Evolutionary conservation across 1,140 invertebrate species (phyloP).

Genomic region (Campoletis sonorensis): DNA sequence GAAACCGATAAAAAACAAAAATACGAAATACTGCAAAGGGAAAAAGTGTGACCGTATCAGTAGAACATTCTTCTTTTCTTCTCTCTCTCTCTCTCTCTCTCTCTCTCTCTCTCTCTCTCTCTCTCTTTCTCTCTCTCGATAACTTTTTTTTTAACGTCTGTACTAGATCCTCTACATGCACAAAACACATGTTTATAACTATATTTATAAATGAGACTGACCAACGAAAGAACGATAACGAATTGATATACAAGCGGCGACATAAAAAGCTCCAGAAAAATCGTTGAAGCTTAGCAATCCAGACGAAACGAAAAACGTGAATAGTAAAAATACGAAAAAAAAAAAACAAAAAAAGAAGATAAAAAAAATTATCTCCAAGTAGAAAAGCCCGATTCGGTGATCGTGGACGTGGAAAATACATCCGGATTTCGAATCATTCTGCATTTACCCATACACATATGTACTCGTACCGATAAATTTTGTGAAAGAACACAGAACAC

Average conservation of each 20-base stretch:
- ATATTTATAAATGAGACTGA: not conserved
- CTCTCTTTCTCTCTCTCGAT: not conserved
- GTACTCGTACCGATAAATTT: not conserved
- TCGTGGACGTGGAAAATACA: not conserved
- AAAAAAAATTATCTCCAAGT: constrained; percentile 1
- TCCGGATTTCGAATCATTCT: not conserved
- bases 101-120: not conserved
- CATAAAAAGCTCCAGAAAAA: not conserved
- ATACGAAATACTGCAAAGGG: not conserved
- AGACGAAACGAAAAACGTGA: constrained; percentile 8
- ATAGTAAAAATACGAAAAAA: not conserved
- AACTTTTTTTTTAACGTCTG: not conserved
- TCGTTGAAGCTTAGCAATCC: constrained; percentile 4
- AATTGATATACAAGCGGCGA: constrained; percentile 12
- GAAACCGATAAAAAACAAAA: constrained; percentile 23
- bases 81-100: too few species aligned
- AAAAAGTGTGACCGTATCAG: constrained; percentile 12
- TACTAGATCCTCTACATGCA: not conserved
- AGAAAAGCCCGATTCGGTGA: not conserved
- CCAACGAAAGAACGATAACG: constrained; percentile 28
- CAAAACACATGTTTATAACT: not conserved
- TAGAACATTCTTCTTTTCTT: not conserved
- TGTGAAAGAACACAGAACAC: not conserved
- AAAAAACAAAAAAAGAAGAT: not conserved
- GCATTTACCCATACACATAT: not conserved